Evolutionary conservation across 2,797 vertebrate species (phyloP).

Genomic region (Ispidina lecontei): DNA sequence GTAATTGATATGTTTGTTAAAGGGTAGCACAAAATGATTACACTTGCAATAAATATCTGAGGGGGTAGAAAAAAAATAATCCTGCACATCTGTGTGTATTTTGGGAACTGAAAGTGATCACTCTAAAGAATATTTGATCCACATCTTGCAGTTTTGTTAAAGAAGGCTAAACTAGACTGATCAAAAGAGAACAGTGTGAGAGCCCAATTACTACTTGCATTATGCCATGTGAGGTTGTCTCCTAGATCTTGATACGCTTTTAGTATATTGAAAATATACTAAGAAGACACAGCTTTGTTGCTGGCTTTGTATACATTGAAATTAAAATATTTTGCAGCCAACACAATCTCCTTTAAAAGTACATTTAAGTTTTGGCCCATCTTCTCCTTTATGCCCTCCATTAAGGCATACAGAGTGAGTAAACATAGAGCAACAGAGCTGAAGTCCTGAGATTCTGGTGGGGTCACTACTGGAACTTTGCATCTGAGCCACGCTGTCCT

Average conservation of each 20-base stretch:
- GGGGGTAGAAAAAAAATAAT: background rate
- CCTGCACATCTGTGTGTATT: slow-evolving; percentile 15
- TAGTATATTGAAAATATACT: background rate
- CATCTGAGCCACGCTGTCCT: background rate
- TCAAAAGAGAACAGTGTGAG: slow-evolving; percentile 22
- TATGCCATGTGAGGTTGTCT: background rate
- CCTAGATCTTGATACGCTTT: background rate
- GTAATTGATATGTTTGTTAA: background rate
- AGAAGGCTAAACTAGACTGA: slow-evolving; percentile 17
- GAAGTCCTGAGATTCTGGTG: background rate
- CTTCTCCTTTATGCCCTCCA: background rate
- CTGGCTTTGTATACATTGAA: background rate
- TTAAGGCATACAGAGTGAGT: fast-evolving
- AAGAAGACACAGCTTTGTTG: background rate
- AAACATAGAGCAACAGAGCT: background rate
- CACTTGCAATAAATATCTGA: background rate
- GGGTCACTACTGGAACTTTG: background rate
- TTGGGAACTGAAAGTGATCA: background rate
- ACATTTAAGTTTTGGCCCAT: background rate
- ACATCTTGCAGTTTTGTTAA: slow-evolving; percentile 50
- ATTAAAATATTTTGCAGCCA: background rate
- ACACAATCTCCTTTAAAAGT: background rate
- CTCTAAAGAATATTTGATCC: slow-evolving; percentile 43
- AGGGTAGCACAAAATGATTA: background rate
- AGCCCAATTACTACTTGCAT: slow-evolving; percentile 11